Percentiles rank a stretch among this genome's conserved stretches.
These are phyloP conservation scores for Leucosticte australis DNA, from an alignment of 2,113 vertebrate genomes.

Conservation along the genomic window DNA sequence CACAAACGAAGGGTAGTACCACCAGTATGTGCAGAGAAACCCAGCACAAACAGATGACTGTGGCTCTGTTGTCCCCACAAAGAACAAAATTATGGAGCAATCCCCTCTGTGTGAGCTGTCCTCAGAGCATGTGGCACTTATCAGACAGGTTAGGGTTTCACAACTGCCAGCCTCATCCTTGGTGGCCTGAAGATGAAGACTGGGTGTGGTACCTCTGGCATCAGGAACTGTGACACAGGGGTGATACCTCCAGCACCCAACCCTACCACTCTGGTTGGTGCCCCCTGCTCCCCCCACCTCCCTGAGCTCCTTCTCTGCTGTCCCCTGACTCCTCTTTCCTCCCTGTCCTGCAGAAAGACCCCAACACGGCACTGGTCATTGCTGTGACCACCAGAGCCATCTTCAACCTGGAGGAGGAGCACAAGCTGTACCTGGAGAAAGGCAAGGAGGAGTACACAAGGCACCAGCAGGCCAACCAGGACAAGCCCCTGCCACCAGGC, in stretches of 20 bases:
- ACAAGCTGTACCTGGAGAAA: constrained; percentile 55
- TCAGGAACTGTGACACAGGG: fast-evolving
- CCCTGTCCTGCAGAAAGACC: constrained; percentile 69
- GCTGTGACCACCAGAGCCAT: constrained; percentile 73
- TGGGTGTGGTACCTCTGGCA: not conserved
- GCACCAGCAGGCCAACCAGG: constrained; percentile 37
- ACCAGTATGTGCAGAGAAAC: not conserved
- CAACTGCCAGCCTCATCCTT: not conserved
- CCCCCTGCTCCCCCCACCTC: not conserved
- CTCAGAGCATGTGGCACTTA: not conserved
- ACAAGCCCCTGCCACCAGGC: constrained; percentile 53
- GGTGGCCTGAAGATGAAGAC: not conserved
- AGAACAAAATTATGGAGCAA: not conserved
- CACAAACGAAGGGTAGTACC: not conserved
- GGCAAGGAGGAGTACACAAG: constrained; percentile 50
- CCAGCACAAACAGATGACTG: not conserved
- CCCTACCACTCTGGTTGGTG: not conserved
- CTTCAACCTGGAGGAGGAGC: constrained; percentile 67
- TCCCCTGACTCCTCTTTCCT: not conserved
- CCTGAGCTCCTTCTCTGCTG: not conserved
- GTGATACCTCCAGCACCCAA: not conserved
- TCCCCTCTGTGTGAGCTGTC: not conserved
- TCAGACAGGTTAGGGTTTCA: not conserved
- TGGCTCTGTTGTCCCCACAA: not conserved
- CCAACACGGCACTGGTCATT: constrained; percentile 67